phyloP scores from a whole-genome alignment of 30 jellyfish, hydroid and myxozoan genomes.

The Pseudorhiza aurosa region DNA sequence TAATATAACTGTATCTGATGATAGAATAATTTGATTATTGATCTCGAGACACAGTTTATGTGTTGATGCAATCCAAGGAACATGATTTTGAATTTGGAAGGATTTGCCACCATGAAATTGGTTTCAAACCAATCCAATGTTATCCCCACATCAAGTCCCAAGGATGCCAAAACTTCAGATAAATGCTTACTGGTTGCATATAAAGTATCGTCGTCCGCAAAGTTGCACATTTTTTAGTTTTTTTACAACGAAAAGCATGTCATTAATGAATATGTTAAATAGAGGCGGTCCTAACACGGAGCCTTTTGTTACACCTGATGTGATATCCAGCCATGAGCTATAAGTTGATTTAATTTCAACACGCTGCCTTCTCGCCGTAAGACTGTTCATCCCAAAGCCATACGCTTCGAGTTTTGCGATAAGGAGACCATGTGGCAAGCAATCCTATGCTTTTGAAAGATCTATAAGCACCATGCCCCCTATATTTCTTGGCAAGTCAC shows the following conservation, averaged over 20 bases:
- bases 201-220: constrained; percentile 12
- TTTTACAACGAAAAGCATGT: constrained; percentile 4
- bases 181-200: constrained; percentile 30
- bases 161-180: constrained; percentile 20
- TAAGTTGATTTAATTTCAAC: not conserved
- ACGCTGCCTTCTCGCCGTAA: too few species aligned
- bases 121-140: constrained; percentile 21
- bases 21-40: not conserved
- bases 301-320: not conserved
- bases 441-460: too few species aligned
- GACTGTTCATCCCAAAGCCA: too few species aligned
- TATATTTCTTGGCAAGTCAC: too few species aligned
- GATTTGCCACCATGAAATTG: constrained; percentile 33
- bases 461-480: too few species aligned
- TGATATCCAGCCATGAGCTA: constrained; percentile 1
- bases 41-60: constrained; percentile 5
- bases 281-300: constrained; percentile 11
- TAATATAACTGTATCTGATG: not conserved
- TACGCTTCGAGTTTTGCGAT: too few species aligned
- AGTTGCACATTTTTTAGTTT: constrained; percentile 12
- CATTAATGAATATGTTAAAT: constrained; percentile 17
- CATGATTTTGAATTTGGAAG: constrained; percentile 4
- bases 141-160: constrained; percentile 25
- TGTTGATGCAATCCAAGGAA: constrained; percentile 1
- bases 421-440: too few species aligned